Base-by-base conservation (phyloP, 2,888 invertebrate species). In the Leptothorax acervorum region DNA sequence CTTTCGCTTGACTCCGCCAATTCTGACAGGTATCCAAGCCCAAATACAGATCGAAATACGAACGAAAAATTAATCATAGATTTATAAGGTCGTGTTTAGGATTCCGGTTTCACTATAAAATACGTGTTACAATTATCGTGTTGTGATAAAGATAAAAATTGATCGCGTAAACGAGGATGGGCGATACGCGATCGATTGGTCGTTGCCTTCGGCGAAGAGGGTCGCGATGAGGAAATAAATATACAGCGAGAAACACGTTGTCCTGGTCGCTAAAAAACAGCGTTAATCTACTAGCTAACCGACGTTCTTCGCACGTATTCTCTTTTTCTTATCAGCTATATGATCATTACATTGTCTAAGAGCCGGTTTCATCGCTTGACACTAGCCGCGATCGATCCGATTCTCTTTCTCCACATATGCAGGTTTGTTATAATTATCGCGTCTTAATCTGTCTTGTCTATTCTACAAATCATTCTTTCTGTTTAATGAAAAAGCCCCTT, bases 101-200 rank as follows among this genome's bases (percentile, higher is more conserved):
- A 45, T 42, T 39, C 8, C 4, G 3, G 35, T 63, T n/a, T 15
- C 11, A 11, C 12, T 45, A 39, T 11, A 23, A 76, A 35, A 55
- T 31, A 42, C 12, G 6, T 23, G 15, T 57, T 12, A 70, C 45
- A 79, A 60, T 71, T 57, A 71, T 71, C 71, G 48, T 60, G 71
- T 42, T 55, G 78, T 48, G 57, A 63, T 28, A 4, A 31, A 31
- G 42, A 57, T 28, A 23, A 31, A 71, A 71, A 79, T 71, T 71
- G 71, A 55, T 45, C n/a, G 71, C 23, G 31, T 45, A 63, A 79
- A 71, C 48, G 71, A 48, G 35, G 31, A 0, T 39, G 4, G 18
- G 42, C 23, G 85, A 84, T 78, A 79, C 57, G 79, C 81, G 87
- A 88, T 83, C 73, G 82, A 87, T 76, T 81, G 85, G 63, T 85